Conservation (phyloP, 2,888 invertebrate species). For the Leucoptera coffeella region DNA sequence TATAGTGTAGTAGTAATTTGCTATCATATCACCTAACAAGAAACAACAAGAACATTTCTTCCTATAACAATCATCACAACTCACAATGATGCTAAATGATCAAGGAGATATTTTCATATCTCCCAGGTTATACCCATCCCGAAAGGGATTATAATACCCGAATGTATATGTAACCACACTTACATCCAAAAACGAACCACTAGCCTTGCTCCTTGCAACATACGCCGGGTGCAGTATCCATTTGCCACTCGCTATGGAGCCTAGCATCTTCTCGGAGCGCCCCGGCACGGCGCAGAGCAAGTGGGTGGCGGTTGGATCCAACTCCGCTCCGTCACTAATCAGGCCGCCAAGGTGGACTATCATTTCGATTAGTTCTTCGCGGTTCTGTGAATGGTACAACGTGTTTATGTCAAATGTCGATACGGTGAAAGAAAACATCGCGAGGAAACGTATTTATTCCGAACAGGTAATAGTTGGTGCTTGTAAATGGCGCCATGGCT, state of each 20-base stretch:
- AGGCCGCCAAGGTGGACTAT: slow-evolving; percentile 59
- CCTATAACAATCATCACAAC: too few species aligned
- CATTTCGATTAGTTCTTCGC: slow-evolving; percentile 43
- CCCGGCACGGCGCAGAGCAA: slow-evolving; percentile 67
- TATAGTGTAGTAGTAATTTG: too few species aligned
- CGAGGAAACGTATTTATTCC: too few species aligned
- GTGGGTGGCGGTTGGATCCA: slow-evolving; percentile 63
- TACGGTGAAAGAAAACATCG: not conserved
- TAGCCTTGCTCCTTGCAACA: slow-evolving; percentile 58
- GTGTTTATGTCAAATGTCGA: not conserved
- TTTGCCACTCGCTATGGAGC: slow-evolving; percentile 80
- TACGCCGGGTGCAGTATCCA: slow-evolving; percentile 85
- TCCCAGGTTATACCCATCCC: too few species aligned
- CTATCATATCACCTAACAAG: too few species aligned
- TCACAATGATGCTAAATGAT: too few species aligned
- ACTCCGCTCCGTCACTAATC: slow-evolving; percentile 44
- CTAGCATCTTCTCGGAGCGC: slow-evolving; percentile 83
- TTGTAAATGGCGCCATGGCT: too few species aligned
- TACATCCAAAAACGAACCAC: slow-evolving; percentile 60
- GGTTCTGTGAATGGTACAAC: slow-evolving; percentile 37
- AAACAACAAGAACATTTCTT: too few species aligned
- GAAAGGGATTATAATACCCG: too few species aligned
- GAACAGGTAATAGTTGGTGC: too few species aligned
- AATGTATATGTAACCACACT: slow-evolving; percentile 8
- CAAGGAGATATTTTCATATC: too few species aligned